Evolutionary conservation across 2,113 vertebrate species (phyloP).

Genomic region (Zootoca vivipara): DNA sequence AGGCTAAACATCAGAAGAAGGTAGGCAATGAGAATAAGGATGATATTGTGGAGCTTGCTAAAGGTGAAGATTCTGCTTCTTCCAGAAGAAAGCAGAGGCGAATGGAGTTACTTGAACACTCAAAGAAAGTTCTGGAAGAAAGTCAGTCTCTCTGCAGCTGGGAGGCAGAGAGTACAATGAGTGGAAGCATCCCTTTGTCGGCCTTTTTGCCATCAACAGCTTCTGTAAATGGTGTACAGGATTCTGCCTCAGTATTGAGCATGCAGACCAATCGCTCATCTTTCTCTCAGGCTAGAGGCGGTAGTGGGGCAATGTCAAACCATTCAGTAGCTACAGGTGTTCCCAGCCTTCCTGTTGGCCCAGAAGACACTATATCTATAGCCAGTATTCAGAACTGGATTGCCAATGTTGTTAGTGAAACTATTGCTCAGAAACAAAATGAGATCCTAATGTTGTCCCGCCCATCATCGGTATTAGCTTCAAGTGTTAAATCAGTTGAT

Average conservation of each 20-base stretch:
- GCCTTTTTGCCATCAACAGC: conserved; percentile 81
- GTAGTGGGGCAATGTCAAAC: neutral
- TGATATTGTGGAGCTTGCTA: conserved; percentile 85
- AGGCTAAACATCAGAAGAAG: conserved; percentile 88
- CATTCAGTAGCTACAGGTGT: conserved; percentile 68
- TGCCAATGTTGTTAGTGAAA: conserved; percentile 89
- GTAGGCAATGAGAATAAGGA: conserved; percentile 83
- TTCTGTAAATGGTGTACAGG: conserved; percentile 72
- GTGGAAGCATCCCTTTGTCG: conserved; percentile 85
- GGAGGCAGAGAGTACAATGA: conserved; percentile 82
- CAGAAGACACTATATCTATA: conserved; percentile 86
- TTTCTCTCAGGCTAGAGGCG: conserved; percentile 74
- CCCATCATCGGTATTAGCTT: conserved; percentile 73
- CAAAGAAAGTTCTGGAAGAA: conserved; percentile 88
- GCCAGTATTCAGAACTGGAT: conserved; percentile 97
- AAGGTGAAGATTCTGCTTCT: conserved; percentile 79
- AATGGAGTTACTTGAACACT: conserved; percentile 88
- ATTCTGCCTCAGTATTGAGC: conserved; percentile 84
- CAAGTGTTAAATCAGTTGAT: conserved; percentile 60
- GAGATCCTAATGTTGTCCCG: conserved; percentile 81
- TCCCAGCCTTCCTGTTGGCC: conserved; percentile 78
- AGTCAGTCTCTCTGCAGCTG: conserved; percentile 89
- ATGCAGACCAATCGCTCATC: conserved; percentile 80
- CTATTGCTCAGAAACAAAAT: conserved; percentile 90
- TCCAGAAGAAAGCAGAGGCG: conserved; percentile 87